These are phyloP conservation scores for Drosophila eohydei DNA, from an alignment of 2,888 invertebrate genomes.

Conservation along the genomic window DNA sequence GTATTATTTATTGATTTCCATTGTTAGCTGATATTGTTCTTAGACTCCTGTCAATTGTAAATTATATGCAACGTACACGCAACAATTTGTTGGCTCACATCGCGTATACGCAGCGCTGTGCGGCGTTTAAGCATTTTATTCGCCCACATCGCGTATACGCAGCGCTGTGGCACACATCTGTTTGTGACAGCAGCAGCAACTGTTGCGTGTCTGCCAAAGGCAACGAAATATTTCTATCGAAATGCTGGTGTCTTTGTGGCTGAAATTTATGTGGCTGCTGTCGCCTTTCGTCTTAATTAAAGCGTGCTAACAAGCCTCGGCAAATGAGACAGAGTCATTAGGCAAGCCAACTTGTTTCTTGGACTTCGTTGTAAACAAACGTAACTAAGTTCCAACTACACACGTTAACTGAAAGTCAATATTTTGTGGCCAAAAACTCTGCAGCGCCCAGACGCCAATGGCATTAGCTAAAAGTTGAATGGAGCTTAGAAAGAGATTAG, in stretches of 20 bases:
- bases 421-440: conserved; percentile 39
- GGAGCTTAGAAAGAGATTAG: background rate
- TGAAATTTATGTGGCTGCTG: conserved; percentile 25
- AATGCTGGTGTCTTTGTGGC: background rate
- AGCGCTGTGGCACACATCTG: background rate
- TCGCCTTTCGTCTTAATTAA: conserved; percentile 39
- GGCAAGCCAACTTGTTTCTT: conserved; percentile 16
- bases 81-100: conserved; percentile 46
- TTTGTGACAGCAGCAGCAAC: conserved; percentile 20
- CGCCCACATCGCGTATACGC: conserved; percentile 37
- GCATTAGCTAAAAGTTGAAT: conserved; percentile 6
- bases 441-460: conserved; percentile 19
- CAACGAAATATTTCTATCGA: conserved; percentile 2
- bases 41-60: conserved; percentile 42
- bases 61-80: conserved; percentile 52
- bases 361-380: conserved; percentile 18
- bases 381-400: conserved; percentile 46
- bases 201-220: conserved; percentile 36
- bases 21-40: conserved; percentile 34
- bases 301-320: conserved; percentile 26
- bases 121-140: conserved; percentile 28
- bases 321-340: conserved; percentile 48
- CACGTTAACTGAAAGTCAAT: conserved; percentile 53
- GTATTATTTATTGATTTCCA: background rate
- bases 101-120: conserved; percentile 30